These are phyloP conservation scores for Hypotaenidia philippensis DNA, from an alignment of 2,797 vertebrate species.

Conservation along the genomic window DNA sequence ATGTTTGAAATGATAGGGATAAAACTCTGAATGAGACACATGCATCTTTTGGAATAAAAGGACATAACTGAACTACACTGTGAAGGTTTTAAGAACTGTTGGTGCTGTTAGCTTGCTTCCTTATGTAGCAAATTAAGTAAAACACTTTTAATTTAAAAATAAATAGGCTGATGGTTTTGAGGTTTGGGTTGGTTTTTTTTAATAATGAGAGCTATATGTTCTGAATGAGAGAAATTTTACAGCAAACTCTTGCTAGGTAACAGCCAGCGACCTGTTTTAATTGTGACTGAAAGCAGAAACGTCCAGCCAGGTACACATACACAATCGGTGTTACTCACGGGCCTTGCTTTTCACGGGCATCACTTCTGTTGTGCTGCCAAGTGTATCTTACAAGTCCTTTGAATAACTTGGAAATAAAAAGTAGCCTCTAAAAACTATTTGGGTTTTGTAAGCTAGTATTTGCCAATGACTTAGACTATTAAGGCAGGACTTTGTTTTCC, in stretches of 20 bases:
- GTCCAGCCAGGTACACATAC: neutral
- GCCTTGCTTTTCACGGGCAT: conserved; percentile 21
- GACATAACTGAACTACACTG: fast-evolving
- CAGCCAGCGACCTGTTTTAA: conserved; percentile 27
- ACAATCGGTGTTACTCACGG: conserved; percentile 11
- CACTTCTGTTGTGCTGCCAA: neutral
- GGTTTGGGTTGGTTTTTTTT: neutral
- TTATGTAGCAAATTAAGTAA: neutral
- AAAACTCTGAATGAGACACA: neutral
- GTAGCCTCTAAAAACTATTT: conserved; percentile 7
- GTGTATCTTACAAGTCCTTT: conserved; percentile 1
- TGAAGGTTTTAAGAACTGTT: neutral
- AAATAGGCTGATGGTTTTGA: neutral
- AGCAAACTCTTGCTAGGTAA: neutral
- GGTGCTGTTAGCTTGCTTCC: neutral
- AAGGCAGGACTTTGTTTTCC: neutral
- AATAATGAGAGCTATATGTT: neutral
- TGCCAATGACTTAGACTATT: neutral
- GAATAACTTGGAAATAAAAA: conserved; percentile 51
- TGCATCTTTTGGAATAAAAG: neutral
- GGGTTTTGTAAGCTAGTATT: neutral
- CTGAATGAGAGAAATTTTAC: neutral
- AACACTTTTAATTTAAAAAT: neutral
- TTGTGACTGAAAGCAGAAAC: neutral
- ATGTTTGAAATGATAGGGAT: neutral